phyloP scores from a whole-genome alignment of 2,113 vertebrate species.

The Thamnaconus septentrionalis region DNA sequence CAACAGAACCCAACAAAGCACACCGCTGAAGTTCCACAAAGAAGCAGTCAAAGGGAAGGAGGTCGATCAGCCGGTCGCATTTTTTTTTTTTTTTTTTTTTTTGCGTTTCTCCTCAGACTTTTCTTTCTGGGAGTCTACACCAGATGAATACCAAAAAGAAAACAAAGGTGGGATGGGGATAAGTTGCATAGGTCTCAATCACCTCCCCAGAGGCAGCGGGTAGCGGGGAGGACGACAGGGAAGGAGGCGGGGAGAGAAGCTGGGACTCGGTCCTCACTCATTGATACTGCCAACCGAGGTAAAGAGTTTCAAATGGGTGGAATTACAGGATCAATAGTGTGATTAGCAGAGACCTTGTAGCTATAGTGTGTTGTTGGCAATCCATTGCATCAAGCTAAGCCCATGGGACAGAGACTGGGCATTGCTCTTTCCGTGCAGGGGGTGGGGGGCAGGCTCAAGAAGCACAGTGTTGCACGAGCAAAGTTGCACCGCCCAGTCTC shows the following conservation, averaged over 20 bases:
- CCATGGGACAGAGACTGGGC: constrained; percentile 42
- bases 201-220: constrained; percentile 60
- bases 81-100: neutral
- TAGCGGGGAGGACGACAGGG: constrained; percentile 17
- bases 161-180: constrained; percentile 48
- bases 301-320: constrained; percentile 77
- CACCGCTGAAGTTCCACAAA: constrained; percentile 40
- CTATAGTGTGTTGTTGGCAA: constrained; percentile 73
- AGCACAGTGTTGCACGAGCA: too few relatives aligned
- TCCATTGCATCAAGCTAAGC: constrained; percentile 67
- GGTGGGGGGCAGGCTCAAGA: neutral
- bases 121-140: constrained; percentile 50
- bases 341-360: constrained; percentile 81
- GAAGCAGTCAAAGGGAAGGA: constrained; percentile 39
- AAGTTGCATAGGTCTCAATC: constrained; percentile 57
- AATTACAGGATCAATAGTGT: constrained; percentile 79
- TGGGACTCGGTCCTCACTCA: constrained; percentile 69
- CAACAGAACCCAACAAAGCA: constrained; percentile 19
- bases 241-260: constrained; percentile 47
- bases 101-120: constrained; percentile 52
- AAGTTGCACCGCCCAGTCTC: neutral
- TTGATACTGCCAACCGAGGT: constrained; percentile 71
- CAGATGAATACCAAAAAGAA: constrained; percentile 64
- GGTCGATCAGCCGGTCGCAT: constrained; percentile 54
- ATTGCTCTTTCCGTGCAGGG: constrained; percentile 34